phyloP scores from a whole-genome alignment of 2,797 vertebrate species.

The Vireo griseus region DNA sequence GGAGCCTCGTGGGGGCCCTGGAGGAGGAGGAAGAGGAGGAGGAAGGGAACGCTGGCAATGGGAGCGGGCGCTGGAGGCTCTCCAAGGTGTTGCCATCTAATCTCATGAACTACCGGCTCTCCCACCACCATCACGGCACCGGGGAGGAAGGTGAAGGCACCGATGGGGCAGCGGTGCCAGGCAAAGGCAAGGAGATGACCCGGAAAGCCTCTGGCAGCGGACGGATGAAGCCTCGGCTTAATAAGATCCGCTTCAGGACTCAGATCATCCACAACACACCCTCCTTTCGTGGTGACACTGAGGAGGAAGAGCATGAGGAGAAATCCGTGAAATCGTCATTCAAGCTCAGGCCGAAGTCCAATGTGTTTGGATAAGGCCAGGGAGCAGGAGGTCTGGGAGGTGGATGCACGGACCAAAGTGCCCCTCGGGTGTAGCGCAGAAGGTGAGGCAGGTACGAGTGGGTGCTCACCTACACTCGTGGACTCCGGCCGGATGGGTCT shows the following conservation, averaged over 20 bases:
- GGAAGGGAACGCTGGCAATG: neutral
- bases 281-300: conserved; percentile 69
- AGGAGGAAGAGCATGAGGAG: conserved; percentile 71
- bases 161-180: neutral
- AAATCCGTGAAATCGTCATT: conserved; percentile 65
- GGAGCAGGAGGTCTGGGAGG: neutral
- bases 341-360: conserved; percentile 82
- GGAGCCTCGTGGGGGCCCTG: conserved; percentile 81
- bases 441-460: neutral
- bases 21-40: conserved; percentile 35
- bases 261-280: conserved; percentile 85
- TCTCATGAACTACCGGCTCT: conserved; percentile 76
- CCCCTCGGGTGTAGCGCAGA: neutral
- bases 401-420: neutral
- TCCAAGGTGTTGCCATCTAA: conserved; percentile 84
- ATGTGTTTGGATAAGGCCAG: conserved; percentile 78
- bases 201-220: conserved; percentile 76
- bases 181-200: conserved; percentile 68
- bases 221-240: conserved; percentile 80
- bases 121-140: conserved; percentile 60
- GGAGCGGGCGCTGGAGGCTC: conserved; percentile 79
- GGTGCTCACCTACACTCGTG: neutral
- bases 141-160: conserved; percentile 64
- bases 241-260: conserved; percentile 80
- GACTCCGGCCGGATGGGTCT: neutral